Percentiles rank a stretch among this genome's conserved stretches.
Conservation (phyloP, 2,113 vertebrate species). For the Pedetes capensis region DNA sequence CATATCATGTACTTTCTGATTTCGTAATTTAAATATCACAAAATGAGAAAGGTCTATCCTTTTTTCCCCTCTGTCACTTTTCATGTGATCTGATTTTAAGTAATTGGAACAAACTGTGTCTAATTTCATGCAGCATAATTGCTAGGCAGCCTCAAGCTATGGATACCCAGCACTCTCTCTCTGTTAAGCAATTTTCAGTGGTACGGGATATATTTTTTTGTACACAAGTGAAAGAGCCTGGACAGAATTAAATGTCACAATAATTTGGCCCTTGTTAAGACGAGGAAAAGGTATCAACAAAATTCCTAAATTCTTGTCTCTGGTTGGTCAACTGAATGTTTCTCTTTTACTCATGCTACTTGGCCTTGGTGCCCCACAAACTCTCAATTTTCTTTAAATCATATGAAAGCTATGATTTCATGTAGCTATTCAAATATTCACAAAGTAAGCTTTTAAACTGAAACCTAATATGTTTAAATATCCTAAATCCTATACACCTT, state of each 20-base stretch:
- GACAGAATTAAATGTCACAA: slow-evolving; percentile 83
- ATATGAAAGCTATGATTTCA: slow-evolving; percentile 82
- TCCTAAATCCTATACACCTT: slow-evolving; percentile 73
- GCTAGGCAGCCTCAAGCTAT: slow-evolving; percentile 86
- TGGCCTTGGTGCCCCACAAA: slow-evolving; percentile 74
- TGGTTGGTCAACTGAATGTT: slow-evolving; percentile 73
- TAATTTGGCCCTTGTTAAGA: slow-evolving; percentile 80
- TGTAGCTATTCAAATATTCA: slow-evolving; percentile 78
- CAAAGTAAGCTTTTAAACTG: slow-evolving; percentile 73
- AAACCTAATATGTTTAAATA: slow-evolving; percentile 70
- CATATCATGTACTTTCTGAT: slow-evolving; percentile 68
- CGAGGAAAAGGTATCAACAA: slow-evolving; percentile 66
- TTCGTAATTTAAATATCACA: slow-evolving; percentile 79
- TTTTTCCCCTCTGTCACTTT: slow-evolving; percentile 84
- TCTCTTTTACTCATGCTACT: slow-evolving; percentile 54
- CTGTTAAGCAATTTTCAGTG: slow-evolving; percentile 87
- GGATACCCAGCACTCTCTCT: slow-evolving; percentile 83
- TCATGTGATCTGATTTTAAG: slow-evolving; percentile 89
- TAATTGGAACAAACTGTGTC: slow-evolving; percentile 91
- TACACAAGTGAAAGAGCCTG: slow-evolving; percentile 70
- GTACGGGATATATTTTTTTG: slow-evolving; percentile 77
- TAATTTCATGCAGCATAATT: slow-evolving; percentile 91
- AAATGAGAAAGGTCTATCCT: slow-evolving; percentile 73
- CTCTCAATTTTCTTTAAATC: slow-evolving; percentile 80
- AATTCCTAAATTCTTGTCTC: slow-evolving; percentile 70